phyloP scores from a whole-genome alignment of 2,797 vertebrate species.

The Sternotherus odoratus region DNA sequence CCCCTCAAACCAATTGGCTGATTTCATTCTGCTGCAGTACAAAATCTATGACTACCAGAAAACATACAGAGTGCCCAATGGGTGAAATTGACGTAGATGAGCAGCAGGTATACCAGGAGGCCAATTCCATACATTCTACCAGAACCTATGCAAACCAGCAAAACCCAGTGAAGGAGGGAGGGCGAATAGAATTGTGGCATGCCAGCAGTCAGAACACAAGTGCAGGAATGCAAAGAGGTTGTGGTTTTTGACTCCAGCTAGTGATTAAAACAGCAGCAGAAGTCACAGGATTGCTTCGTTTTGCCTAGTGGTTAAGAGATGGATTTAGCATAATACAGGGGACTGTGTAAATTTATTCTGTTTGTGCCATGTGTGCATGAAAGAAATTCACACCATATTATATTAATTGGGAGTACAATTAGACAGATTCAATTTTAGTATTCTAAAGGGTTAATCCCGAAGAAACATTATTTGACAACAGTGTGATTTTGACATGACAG shows the following conservation, averaged over 20 bases:
- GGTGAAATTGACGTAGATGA: not conserved
- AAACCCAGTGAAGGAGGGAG: not conserved
- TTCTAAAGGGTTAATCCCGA: not conserved
- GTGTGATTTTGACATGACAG: rapidly evolving
- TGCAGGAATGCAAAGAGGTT: not conserved
- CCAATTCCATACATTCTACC: not conserved
- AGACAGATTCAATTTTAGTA: not conserved
- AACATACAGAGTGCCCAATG: not conserved
- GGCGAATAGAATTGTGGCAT: not conserved
- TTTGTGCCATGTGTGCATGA: not conserved
- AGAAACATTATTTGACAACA: not conserved
- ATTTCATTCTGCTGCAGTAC: not conserved
- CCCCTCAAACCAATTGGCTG: not conserved
- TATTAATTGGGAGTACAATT: not conserved
- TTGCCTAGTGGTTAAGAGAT: not conserved
- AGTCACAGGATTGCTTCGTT: no score
- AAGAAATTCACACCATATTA: not conserved
- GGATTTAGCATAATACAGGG: not conserved
- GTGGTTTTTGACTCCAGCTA: not conserved
- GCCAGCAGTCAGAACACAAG: not conserved
- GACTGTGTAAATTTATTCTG: no score
- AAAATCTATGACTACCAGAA: not conserved
- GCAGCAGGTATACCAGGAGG: not conserved
- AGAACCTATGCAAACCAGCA: not conserved
- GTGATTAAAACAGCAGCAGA: not conserved